Evolutionary conservation across 2,113 vertebrate species (phyloP), one percentile per base, ranked within the genome.

Genomic region (Circaetus gallicus): DNA sequence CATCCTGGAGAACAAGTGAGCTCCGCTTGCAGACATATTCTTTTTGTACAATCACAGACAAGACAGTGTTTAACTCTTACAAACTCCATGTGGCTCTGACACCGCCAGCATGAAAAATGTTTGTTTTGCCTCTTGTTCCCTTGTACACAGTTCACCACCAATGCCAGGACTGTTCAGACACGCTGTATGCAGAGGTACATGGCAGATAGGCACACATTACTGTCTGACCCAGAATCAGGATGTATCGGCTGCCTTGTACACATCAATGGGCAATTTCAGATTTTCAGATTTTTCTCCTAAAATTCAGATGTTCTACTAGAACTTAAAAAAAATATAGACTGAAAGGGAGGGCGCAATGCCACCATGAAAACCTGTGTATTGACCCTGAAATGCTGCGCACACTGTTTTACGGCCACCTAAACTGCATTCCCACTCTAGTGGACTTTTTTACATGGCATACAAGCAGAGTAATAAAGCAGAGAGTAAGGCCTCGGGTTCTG

Each of bases 141-240:
- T 15, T 5, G 43, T 10, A 21, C 8, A 5, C 25, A 55, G 66
- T 12, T 76, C 17, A 36, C 20, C 70, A 18, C 16, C 72, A 6
- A 2, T 1, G 5, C 12, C 72, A 34, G 47, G 38, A 25, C 21
- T 8, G 42, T 36, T 52, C 31, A 22, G 72, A 52, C 21, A 2
- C 32, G 7, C 29, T 11, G 42, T 3, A 25, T 2, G 6, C 28
- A 20, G 59, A 43, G 38, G n/a, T 15, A 6, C 2, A 1, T 2
- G 76, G 20, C 26, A 43, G 31, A 25, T 1, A 29, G 29, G 62
- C 12, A 69, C n/a, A 38, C 0, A 0, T 8, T 9, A 21, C 47
- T 9, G 66, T 45, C 61, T 12, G 45, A 71, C n/a, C 31, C 79
- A 59, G 21, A 34, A 47, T 3, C 11, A 16, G 34, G 69, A 62